Evolutionary conservation across 2,888 invertebrate genomes (phyloP).

Genomic region (Megastigmus dorsalis): DNA sequence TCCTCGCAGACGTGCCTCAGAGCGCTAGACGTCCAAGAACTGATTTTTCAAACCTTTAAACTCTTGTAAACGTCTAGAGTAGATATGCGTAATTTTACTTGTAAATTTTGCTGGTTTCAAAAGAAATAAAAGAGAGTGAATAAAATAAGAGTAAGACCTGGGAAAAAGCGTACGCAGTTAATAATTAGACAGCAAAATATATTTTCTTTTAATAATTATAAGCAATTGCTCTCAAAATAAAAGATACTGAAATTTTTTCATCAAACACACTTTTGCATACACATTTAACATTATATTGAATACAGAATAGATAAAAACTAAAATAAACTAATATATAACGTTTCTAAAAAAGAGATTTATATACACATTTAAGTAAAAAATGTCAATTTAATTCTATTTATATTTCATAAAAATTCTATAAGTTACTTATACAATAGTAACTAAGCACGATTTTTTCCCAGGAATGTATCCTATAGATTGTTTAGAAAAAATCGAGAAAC

Average conservation of each 20-base stretch:
- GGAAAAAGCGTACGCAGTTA: background rate
- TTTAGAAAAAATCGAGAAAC: constrained; percentile 28
- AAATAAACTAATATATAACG: no score
- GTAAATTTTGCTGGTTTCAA: constrained; percentile 21
- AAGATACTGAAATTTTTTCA: no score
- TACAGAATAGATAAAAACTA: no score
- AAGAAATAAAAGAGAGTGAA: constrained; percentile 41
- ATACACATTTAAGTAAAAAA: no score
- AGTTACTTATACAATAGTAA: background rate
- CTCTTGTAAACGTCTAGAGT: constrained; percentile 13
- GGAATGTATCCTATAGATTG: background rate
- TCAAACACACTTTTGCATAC: no score
- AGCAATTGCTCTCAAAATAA: no score
- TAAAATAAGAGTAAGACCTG: background rate
- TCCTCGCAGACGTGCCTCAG: constrained; percentile 56
- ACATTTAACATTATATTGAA: no score
- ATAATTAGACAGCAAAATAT: no score
- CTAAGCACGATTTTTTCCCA: background rate
- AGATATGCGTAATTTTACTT: constrained; percentile 17
- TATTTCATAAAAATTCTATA: background rate
- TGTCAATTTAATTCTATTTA: background rate
- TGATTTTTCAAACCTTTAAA: constrained; percentile 55
- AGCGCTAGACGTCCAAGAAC: constrained; percentile 65
- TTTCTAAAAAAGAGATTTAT: no score
- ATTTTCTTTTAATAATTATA: no score